Evolutionary conservation across 1,140 invertebrate genomes (phyloP), one percentile per base, ranked within the genome.

Genomic region (Hylaeus volcanicus): DNA sequence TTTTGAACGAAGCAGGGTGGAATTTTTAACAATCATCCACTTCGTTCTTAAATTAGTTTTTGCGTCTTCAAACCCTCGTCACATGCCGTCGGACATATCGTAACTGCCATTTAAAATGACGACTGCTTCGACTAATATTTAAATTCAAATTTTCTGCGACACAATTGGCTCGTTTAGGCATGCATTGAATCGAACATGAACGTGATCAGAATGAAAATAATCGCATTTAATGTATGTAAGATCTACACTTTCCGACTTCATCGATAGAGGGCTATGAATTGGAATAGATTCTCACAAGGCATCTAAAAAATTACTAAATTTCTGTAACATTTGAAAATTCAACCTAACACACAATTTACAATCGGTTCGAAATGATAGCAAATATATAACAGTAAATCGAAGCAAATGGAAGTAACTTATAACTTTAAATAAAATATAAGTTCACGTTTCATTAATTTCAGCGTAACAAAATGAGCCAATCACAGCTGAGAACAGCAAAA

Each of bases 41-140:
- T 79, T 65, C 43, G 77, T 56, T 53, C 39, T 48, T 41, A 39
- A 56, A 48, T 65, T 12, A 56, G n/a, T 64, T 74, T 48, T 9
- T 39, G 12, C 26, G 26, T 8, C 48, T 39, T 12, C n/a, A 9
- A n/a, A 55, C 0, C 9, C 11, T 63, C 39, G n/a, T 78, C 51
- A 48, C 51, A 48, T 41, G 14, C 70, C 26, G 53, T 61, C 53
- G 2, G 14, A 14, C 61, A 14, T 11, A 65, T 64, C 51, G 61
- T 61, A 79, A 79, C 77, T 79, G 70, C 37, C 53, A 74, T 66
- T 74, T 58, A 15, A 79, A 79, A 66, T 79, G 70, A 79, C 61
- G 41, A 65, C 53, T 66, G 26, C 51, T 37, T 73, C 15, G 6
- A 41, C 12, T 53, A 9, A 15, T 5, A 58, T 79, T 74, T 66